phyloP scores from a whole-genome alignment of 2,113 vertebrate genomes.

The Cranoglanis bouderius region DNA sequence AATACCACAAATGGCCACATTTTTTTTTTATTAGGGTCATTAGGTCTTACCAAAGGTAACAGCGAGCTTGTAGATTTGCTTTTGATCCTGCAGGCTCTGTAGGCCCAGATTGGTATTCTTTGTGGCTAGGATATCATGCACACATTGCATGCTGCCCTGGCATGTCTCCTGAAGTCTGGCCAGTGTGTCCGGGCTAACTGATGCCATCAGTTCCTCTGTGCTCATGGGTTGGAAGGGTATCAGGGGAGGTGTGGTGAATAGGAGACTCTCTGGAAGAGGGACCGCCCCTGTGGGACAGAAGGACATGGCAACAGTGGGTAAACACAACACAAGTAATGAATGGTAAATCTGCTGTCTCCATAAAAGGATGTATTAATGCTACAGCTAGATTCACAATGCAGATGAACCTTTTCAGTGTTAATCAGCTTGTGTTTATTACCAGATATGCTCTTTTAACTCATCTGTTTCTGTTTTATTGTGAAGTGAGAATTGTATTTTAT shows the following conservation, averaged over 20 bases:
- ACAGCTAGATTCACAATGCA: not conserved
- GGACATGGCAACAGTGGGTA: not conserved
- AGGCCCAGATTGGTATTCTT: constrained; percentile 63
- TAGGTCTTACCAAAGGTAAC: constrained; percentile 66
- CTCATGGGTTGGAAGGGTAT: constrained; percentile 53
- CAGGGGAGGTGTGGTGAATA: constrained; percentile 61
- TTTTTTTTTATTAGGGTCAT: not conserved
- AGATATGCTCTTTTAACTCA: not conserved
- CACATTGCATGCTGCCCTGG: constrained; percentile 64
- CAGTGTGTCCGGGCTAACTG: constrained; percentile 58
- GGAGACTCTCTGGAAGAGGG: constrained; percentile 76
- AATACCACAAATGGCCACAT: not conserved
- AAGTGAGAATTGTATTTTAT: not conserved
- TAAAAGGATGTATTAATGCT: not conserved
- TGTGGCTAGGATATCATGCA: constrained; percentile 71
- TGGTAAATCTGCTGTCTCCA: not conserved
- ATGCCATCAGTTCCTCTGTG: constrained; percentile 59
- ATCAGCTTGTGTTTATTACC: not conserved
- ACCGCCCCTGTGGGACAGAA: constrained; percentile 72
- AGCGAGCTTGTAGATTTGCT: constrained; percentile 57
- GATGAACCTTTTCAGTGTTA: not conserved
- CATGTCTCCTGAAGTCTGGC: constrained; percentile 65
- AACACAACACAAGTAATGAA: not conserved
- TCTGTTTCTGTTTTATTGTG: not conserved
- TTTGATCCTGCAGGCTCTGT: constrained; percentile 62